Evolutionary conservation across 2,888 invertebrate species (phyloP), one percentile per base, ranked within the genome.

Genomic region (Elegia similella): DNA sequence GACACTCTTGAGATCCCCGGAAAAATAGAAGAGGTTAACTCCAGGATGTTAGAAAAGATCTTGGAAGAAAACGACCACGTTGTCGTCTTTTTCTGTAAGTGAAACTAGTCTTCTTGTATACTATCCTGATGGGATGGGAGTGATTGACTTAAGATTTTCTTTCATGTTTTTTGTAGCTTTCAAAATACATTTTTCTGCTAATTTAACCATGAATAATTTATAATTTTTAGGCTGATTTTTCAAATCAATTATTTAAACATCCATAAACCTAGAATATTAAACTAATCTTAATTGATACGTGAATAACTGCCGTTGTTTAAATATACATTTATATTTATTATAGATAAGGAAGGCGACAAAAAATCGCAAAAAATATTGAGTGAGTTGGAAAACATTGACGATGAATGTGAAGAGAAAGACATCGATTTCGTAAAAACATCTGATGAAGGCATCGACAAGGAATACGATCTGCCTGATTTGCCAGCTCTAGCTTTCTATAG

Each of bases 381-480:
- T 73, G 97, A 98, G 79, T 80, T 98, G 61, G 98, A 98, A 82
- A 97, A 98, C 74, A 98, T 98, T 69, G 98, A 98, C 75, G 97
- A 98, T 70, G 97, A 97, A 76, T 97, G 97, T 76, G 98, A 98
- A 87, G 96, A 97, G 75, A 95, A 97, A 80, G 95, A 97, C 69
- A 97, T 98, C 65, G 96, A 97, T 80, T 98, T 98, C 78, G 95
- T 98, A 0, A 98, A 98, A 83, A 97, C 97, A 64, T 97, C 97
- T 7, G 98, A 98, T 75, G 95, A 95, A 30, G 96, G 96, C 48
- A 94, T 98, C 58, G 95, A 96, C 62, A 96, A 95, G 74, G 97
- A 97, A 88, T 98, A 98, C 78, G 97, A 97, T 80, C 91, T 98
- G 16, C 92, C 95, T 16, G 93, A 94, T 12, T 88, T 98, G 57